phyloP scores from a whole-genome alignment of 2,888 invertebrate genomes.

The Scotopteryx bipunctaria region DNA sequence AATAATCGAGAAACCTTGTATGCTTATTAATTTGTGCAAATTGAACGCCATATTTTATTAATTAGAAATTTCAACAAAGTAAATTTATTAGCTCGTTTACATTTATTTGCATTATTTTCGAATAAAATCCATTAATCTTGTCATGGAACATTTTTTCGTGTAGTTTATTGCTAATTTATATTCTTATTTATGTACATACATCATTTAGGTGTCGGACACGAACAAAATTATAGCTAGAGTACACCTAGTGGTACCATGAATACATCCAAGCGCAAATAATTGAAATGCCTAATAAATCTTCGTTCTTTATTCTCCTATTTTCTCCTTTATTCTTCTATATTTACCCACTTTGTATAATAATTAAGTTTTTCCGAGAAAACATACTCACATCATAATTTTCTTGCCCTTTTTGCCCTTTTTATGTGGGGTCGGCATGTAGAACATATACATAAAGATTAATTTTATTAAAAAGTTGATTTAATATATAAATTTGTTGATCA shows the following conservation, averaged over 20 bases:
- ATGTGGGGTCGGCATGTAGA: too few relatives aligned
- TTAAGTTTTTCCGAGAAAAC: too few relatives aligned
- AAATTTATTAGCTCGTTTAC: constrained; percentile 16
- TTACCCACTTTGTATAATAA: too few relatives aligned
- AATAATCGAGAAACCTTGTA: constrained; percentile 8
- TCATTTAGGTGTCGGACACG: constrained; percentile 5
- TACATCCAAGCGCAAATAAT: constrained; percentile 3
- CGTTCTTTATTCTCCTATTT: background rate
- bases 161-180: constrained; percentile 17
- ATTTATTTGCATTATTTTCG: constrained; percentile 23
- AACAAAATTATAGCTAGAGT: constrained; percentile 6
- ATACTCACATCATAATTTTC: too few relatives aligned
- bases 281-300: background rate
- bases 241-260: constrained; percentile 1
- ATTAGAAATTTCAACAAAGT: constrained; percentile 13
- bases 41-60: constrained; percentile 3
- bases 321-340: too few relatives aligned
- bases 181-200: constrained; percentile 5
- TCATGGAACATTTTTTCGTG: constrained; percentile 10
- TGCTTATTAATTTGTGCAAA: constrained; percentile 11
- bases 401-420: too few relatives aligned
- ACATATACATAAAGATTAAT: too few relatives aligned
- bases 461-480: too few relatives aligned
- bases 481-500: too few relatives aligned
- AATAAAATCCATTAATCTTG: constrained; percentile 22